Evolutionary conservation across 2,113 vertebrate species (phyloP), one percentile per base, ranked within the genome.

Genomic region (Hippoglossus stenolepis): DNA sequence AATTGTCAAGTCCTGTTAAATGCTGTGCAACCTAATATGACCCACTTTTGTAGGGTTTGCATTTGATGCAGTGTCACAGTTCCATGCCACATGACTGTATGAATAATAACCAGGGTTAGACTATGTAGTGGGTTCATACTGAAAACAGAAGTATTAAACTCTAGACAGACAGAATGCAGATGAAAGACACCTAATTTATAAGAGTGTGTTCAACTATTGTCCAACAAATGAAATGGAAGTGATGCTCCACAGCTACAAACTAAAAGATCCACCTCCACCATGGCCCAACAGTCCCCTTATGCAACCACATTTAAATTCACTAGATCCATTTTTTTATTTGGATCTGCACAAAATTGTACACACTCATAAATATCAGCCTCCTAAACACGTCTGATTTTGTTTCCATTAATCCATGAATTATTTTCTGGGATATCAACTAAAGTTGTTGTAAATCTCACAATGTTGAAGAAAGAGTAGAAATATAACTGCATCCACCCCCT

Each of bases 31-130:
- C 47, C 51, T 68, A 38, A 54, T 51, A 51, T 13, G 24, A 28
- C 43, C 43, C 64, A 49, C 26, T 71, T 69, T 60, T 65, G 18
- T 73, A 65, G 63, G 23, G 35, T 65, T 80, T 72, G 28, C 1
- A n/a, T 4, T 67, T 45, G 26, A 45, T 60, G 53, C 21, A 8
- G 7, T 67, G 40, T 64, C 40, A 10, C 35, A 53, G 2, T 60
- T 69, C 4, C 43, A 17, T 24, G 18, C 13, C 10, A 17, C 9
- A 24, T 3, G 13, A 56, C 18, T 28, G 45, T 62, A 15, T 82
- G 8, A 31, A 47, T 47, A 47, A 15, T 21, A n/a, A 13, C 13
- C 1, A 11, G 8, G 9, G 38, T 26, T 38, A 35, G 10, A 62
- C 7, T 18, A 10, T 17, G n/a, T 11, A 12, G 15, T 20, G 35